phyloP scores from a whole-genome alignment of 2,797 vertebrate genomes.

The Micrastur ruficollis region DNA sequence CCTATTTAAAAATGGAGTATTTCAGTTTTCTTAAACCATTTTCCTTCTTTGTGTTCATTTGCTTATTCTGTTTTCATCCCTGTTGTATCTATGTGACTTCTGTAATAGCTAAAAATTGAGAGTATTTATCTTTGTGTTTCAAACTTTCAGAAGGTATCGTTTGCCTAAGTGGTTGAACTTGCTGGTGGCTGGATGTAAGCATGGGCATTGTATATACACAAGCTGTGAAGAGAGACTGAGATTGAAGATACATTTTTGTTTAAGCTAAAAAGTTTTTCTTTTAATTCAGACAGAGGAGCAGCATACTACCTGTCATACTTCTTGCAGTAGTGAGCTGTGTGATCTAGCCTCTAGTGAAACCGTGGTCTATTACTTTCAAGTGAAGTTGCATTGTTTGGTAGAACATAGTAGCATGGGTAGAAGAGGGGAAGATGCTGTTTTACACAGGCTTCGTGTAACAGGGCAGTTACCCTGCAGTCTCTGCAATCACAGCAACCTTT shows the following conservation, averaged over 20 bases:
- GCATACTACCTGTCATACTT: background rate
- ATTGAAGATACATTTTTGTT: background rate
- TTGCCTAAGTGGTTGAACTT: background rate
- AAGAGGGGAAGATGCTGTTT: background rate
- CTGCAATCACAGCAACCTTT: slow-evolving; percentile 33
- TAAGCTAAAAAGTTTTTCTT: background rate
- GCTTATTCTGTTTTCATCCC: background rate
- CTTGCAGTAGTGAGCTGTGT: background rate
- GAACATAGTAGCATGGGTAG: background rate
- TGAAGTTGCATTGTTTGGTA: background rate
- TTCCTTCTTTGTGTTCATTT: background rate
- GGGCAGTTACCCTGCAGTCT: slow-evolving; percentile 3
- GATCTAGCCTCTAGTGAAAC: background rate
- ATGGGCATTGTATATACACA: background rate
- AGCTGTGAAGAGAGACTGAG: background rate
- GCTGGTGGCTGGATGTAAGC: background rate
- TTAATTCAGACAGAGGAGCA: background rate
- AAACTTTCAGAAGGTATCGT: background rate
- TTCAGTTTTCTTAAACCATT: background rate
- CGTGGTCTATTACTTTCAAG: background rate
- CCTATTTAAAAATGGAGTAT: background rate
- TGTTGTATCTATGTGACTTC: background rate
- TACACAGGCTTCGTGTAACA: background rate
- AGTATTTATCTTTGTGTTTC: background rate
- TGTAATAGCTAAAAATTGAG: background rate